Evolutionary conservation across 1,140 invertebrate genomes (phyloP), one percentile per base, ranked within the genome.

Genomic region (Tachypleus tridentatus): DNA sequence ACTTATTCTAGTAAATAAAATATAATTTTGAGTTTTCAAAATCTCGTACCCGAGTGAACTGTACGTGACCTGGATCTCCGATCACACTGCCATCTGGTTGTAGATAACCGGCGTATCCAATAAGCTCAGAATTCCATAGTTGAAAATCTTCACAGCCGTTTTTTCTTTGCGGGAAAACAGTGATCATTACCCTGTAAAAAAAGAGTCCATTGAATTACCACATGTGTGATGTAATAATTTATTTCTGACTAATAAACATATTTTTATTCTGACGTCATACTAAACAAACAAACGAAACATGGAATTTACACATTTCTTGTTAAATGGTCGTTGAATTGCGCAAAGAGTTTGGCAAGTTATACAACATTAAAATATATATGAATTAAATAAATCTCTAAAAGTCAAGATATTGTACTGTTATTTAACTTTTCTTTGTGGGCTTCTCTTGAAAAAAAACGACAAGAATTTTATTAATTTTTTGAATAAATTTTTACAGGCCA

Each of bases 101-200:
- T 7, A 64, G n/a, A 59, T 77, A 76, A 9, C 75, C 76, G 10
- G 76, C 76, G 64, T 74, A 77, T 11, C 65, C 64, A 54, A 76
- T 67, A 4, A 77, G 62, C 62, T 76, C 74, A 11, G 70, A 66
- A 70, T 77, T 77, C 76, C 76, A 77, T 9, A 77, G 62, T 48
- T 73, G 67, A 64, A 72, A 76, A 61, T 77, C 76, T 58, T 74
- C 72, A 51, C 71, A 67, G 2, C 71, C 75, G 53, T 67, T 70
- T 4, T 73, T 76, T 54, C 79, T 61, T 59, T 74, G 75, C 8
- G 77, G 77, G 69, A 81, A 81, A 3, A 81, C 70, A 0, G 80
- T 80, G n/a, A 81, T 81, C n/a, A 77, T 73, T 9, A 79, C 80
- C 66, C 74, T 75, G 53, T 62, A 60, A 62, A 54, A 57, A 51